A percentile compares a stretch with the other conserved stretches of the same genome.
Evolutionary conservation across 2,113 vertebrate species (phyloP).

Genomic region (Rousettus leschenaultii): DNA sequence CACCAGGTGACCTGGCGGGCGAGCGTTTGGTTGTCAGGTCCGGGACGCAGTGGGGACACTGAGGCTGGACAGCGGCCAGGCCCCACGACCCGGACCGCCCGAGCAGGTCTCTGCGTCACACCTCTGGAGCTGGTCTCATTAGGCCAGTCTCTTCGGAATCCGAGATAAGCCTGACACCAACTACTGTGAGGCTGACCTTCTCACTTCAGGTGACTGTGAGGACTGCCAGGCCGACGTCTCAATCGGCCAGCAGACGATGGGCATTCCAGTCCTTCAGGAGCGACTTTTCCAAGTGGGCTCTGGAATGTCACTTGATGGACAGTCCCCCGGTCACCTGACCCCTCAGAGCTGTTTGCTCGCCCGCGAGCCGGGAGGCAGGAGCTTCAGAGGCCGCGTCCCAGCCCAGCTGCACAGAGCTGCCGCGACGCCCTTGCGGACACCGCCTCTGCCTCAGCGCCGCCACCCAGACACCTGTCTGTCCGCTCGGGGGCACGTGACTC

Average conservation of each 20-base stretch:
- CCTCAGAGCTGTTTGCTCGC: neutral
- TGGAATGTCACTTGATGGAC: neutral
- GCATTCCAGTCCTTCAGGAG: neutral
- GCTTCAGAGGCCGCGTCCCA: neutral
- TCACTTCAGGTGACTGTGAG: no score
- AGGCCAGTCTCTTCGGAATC: neutral
- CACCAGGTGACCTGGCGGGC: neutral
- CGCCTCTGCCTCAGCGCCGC: fast-evolving
- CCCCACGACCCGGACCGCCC: neutral
- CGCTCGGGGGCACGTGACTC: fast-evolving
- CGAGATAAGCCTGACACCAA: no score
- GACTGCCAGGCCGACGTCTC: neutral
- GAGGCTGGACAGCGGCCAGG: fast-evolving
- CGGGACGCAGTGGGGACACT: neutral
- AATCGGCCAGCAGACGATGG: neutral
- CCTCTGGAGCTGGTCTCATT: fast-evolving
- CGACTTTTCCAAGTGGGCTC: neutral
- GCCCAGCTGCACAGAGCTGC: fast-evolving
- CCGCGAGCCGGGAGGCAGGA: neutral
- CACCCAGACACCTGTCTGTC: no score
- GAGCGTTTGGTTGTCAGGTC: neutral
- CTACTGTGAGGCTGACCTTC: neutral
- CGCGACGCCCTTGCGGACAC: fast-evolving
- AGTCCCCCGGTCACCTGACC: fast-evolving
- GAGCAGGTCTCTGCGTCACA: no score